phyloP scores from a whole-genome alignment of 2,797 vertebrate species.

The Balearica regulorum region DNA sequence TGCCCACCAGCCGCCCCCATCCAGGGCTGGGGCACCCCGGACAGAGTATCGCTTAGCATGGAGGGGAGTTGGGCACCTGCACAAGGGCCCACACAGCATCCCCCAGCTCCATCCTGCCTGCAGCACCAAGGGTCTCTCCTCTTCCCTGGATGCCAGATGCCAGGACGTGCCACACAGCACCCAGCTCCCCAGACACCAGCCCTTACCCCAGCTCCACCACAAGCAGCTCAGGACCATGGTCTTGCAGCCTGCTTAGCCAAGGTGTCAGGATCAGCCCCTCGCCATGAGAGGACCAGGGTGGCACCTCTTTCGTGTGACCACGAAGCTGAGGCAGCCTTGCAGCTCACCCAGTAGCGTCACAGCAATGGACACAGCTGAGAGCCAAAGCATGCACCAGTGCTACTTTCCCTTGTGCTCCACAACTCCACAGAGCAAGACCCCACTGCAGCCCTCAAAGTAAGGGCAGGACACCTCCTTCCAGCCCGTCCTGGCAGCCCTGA shows the following conservation, averaged over 20 bases:
- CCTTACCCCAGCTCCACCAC: not conserved
- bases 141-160: not conserved
- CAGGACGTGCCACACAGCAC: fast-evolving
- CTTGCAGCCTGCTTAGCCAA: not conserved
- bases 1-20: not conserved
- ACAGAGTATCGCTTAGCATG: fast-evolving
- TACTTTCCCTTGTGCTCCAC: too few relatives aligned
- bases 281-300: not conserved
- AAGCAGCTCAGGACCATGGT: not conserved
- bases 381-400: fast-evolving
- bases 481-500: fast-evolving
- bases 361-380: fast-evolving
- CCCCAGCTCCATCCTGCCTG: fast-evolving
- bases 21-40: not conserved
- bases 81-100: not conserved
- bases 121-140: not conserved
- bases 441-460: not conserved
- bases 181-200: not conserved
- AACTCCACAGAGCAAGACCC: not conserved
- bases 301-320: not conserved
- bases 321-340: not conserved
- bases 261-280: not conserved
- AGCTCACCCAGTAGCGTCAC: not conserved
- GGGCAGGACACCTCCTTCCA: not conserved
- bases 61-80: fast-evolving